Evolutionary conservation across 2,888 invertebrate species (phyloP).

Genomic region (Entomobrya proxima): DNA sequence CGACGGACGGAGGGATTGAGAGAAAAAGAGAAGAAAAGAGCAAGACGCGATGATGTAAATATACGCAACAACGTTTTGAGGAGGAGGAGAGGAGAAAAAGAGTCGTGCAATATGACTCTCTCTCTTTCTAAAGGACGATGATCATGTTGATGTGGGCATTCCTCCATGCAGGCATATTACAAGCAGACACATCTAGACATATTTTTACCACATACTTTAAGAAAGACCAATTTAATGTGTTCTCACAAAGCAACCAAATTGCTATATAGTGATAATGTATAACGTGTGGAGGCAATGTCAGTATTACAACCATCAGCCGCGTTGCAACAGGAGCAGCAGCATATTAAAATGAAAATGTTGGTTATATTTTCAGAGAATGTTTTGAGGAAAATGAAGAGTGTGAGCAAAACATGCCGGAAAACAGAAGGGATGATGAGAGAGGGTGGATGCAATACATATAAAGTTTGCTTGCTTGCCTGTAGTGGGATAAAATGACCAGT

Average conservation of each 20-base stretch:
- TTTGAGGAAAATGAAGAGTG: too few relatives aligned
- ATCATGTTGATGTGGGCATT: constrained; percentile 12
- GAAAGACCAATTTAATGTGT: constrained; percentile 8
- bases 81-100: not conserved
- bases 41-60: not conserved
- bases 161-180: constrained; percentile 8
- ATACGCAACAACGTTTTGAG: not conserved
- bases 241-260: not conserved
- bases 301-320: not conserved
- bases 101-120: constrained; percentile 3
- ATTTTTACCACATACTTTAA: constrained; percentile 19
- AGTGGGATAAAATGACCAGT: too few relatives aligned
- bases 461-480: too few relatives aligned
- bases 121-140: not conserved
- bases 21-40: constrained; percentile 1
- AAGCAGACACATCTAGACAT: not conserved
- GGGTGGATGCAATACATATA: too few relatives aligned
- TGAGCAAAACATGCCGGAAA: too few relatives aligned
- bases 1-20: not conserved
- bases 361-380: too few relatives aligned
- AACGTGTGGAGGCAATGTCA: constrained; percentile 11
- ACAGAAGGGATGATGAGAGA: too few relatives aligned
- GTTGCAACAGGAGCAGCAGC: not conserved
- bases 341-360: too few relatives aligned
- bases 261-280: not conserved